phyloP scores from a whole-genome alignment of 2,113 vertebrate species.

The rabbit (Oryctolagus cuniculus) region mOryCun1.1 NC_091432.1:50255001-50255500 shows the following conservation, averaged over 20 bases:
- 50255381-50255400: background rate
- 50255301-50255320: background rate
- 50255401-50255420: background rate
- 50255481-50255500: background rate
- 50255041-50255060: background rate
- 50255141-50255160: background rate
- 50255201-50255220: background rate
- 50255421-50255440: background rate
- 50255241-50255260: background rate
- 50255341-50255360: background rate
- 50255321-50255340: background rate
- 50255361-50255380: background rate
- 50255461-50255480: background rate
- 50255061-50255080: background rate
- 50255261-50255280: background rate
- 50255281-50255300: background rate
- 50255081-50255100: background rate
- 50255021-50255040: background rate
- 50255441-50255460: background rate
- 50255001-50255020: constrained; percentile 21
- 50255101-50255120: background rate
- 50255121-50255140: background rate
- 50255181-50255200: background rate
- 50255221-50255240: background rate
- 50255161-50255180: background rate